Evolutionary conservation across 1,140 invertebrate species (phyloP), one percentile per base, ranked within the genome.

Genomic region (Procambarus clarkii): DNA sequence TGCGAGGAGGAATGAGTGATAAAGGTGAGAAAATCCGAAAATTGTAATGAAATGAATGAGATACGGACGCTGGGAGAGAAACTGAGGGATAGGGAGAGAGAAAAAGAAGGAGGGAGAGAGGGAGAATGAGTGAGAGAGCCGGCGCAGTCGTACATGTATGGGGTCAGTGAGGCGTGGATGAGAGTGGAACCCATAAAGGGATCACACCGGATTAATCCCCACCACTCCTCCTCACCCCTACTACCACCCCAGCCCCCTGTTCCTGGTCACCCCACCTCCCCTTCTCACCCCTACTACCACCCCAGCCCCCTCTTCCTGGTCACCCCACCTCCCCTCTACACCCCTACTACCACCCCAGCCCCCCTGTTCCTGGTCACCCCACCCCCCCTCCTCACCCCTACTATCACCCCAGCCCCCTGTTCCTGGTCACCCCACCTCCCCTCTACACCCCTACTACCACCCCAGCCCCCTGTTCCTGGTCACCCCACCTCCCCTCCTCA

Each of bases 141-240:
- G 11, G 84, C 5, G 82, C 21, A 3, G 80, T 44, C 50, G 24
- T 24, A 21, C 24, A 64, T 84, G 58, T 84, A 84, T 84, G 60
- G 82, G 64, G 82, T 58, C 82, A 84, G 82, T 46, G 24, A 84
- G 82, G 82, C 82, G 82, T 69, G 64, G 24, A 24, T 34, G 24
- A 45, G 82, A 71, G 81, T 54, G 44, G 45, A 34, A 11, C 2
- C 60, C 15, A 74, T 74, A 84, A 84, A 84, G 69, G 82, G 82
- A 69, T 71, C 60, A 69, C 48, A 84, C 48, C 45, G 9, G 82
- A 84, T 84, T 84, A 84, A 60, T 74, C 64, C 82, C 82, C 82
- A 46, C 81, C 82, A 45, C 34, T 2, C 44, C n/a, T 3, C 50
- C n/a, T n/a, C n/a, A 45, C 24, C 24, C 60, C 50, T 9, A 60